A percentile compares a stretch with the other conserved stretches of the same genome.
Evolutionary conservation across 2,888 invertebrate genomes (phyloP).

Genomic region (Sphinx pinastri): DNA sequence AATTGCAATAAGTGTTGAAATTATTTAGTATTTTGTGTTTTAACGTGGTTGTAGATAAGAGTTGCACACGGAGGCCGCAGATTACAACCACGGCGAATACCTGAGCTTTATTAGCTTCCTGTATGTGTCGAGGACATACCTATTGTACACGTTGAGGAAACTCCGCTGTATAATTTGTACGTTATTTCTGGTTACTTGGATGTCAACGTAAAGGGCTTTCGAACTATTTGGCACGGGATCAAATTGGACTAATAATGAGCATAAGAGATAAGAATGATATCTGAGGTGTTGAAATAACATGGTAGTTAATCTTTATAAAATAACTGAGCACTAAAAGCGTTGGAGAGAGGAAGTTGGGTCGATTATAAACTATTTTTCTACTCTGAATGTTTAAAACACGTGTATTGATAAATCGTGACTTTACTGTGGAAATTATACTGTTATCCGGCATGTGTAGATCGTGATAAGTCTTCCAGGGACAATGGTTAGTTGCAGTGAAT

Average conservation of each 20-base stretch:
- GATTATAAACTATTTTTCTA: too few species aligned
- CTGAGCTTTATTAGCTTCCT: constrained; percentile 3
- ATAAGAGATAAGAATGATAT: background rate
- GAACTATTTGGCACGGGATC: background rate
- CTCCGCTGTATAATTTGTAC: background rate
- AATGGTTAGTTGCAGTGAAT: too few species aligned
- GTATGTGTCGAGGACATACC: background rate
- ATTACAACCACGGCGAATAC: background rate
- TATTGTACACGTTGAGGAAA: background rate
- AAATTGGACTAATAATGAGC: background rate
- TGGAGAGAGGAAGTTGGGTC: too few species aligned
- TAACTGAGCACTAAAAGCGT: too few species aligned
- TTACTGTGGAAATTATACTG: too few species aligned
- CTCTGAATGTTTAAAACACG: too few species aligned
- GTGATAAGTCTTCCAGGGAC: too few species aligned
- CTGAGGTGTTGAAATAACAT: background rate
- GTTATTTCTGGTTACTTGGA: background rate
- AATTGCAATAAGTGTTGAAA: background rate
- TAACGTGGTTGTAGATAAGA: constrained; percentile 3
- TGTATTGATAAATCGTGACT: too few species aligned
- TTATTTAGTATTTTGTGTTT: background rate
- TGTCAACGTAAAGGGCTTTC: background rate
- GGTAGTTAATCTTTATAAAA: background rate
- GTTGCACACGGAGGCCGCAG: background rate
- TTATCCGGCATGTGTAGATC: too few species aligned